phyloP scores from a whole-genome alignment of 2,888 invertebrate genomes.

The Mechanitis messenoides region DNA sequence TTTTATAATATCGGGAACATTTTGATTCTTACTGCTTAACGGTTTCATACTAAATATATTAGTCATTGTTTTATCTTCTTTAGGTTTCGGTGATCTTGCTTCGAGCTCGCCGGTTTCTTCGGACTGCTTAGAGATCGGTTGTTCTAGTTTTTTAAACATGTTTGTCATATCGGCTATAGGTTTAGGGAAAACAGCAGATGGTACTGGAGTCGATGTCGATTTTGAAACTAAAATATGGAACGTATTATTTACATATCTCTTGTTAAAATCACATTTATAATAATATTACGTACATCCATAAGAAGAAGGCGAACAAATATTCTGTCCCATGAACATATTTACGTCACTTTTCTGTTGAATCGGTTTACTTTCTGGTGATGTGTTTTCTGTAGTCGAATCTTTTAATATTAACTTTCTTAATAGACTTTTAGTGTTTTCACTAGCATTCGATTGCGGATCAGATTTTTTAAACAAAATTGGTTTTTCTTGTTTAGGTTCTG shows the following conservation, averaged over 20 bases:
- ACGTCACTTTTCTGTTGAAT: conserved; percentile 40
- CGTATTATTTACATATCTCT: neutral
- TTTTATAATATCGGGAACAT: conserved; percentile 47
- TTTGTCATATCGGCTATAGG: conserved; percentile 50
- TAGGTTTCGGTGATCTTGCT: conserved; percentile 26
- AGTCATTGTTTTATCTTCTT: conserved; percentile 47
- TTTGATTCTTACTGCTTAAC: conserved; percentile 35
- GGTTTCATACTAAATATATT: conserved; percentile 50
- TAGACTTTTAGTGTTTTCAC: conserved; percentile 41
- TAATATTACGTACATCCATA: conserved; percentile 46
- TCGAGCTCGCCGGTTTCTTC: conserved; percentile 61
- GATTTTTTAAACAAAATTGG: conserved; percentile 23
- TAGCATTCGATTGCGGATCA: conserved; percentile 26
- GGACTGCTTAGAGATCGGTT: conserved; percentile 36
- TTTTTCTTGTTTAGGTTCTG: conserved; percentile 43
- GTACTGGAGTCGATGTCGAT: conserved; percentile 34
- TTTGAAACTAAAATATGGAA: conserved; percentile 35
- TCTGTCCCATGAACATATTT: conserved; percentile 63
- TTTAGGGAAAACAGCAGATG: conserved; percentile 48
- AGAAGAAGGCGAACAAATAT: conserved; percentile 59
- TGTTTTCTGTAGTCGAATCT: conserved; percentile 46
- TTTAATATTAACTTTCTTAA: conserved; percentile 40
- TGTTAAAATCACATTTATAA: neutral
- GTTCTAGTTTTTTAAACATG: conserved; percentile 50
- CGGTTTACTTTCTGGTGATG: conserved; percentile 34